A percentile compares a stretch with the other conserved stretches of the same genome.
phyloP scores from a whole-genome alignment of 1,140 invertebrate genomes.

The Scaptomyza graminum region DNA sequence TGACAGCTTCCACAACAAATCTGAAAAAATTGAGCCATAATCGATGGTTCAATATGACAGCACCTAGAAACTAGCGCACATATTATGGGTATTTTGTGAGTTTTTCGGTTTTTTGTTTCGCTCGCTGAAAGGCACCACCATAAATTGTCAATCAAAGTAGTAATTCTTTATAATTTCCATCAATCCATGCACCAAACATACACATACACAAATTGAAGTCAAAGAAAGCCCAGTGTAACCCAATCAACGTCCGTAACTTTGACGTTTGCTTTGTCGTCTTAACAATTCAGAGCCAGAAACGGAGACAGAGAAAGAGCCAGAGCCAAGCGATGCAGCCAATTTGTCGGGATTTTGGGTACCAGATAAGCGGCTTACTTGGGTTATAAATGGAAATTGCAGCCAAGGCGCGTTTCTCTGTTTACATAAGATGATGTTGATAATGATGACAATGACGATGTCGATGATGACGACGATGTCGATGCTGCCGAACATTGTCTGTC shows the following conservation, averaged over 20 bases:
- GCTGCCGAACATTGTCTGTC: neutral
- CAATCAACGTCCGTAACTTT: conserved; percentile 71
- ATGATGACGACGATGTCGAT: conserved; percentile 33
- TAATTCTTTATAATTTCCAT: conserved; percentile 58
- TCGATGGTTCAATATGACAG: conserved; percentile 43
- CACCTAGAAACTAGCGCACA: conserved; percentile 30
- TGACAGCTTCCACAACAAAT: conserved; percentile 47
- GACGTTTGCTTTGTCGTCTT: conserved; percentile 65
- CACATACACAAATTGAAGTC: conserved; percentile 3
- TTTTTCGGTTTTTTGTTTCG: conserved; percentile 27
- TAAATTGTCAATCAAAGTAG: conserved; percentile 56
- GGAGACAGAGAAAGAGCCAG: neutral
- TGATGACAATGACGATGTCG: conserved; percentile 26
- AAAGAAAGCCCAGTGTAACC: conserved; percentile 44
- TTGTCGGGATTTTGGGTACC: conserved; percentile 65
- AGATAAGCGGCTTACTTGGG: conserved; percentile 74
- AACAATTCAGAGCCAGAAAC: conserved; percentile 13
- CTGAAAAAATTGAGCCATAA: conserved; percentile 68
- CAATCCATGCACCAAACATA: neutral
- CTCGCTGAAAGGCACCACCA: conserved; percentile 38
- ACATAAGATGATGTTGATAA: conserved; percentile 63
- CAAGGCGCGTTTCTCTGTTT: conserved; percentile 70
- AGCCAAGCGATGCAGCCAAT: conserved; percentile 57
- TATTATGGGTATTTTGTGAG: conserved; percentile 55
- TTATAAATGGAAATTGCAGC: conserved; percentile 78